Evolutionary conservation across 2,888 invertebrate genomes (phyloP).

Genomic region (Drosophila kokeensis): DNA sequence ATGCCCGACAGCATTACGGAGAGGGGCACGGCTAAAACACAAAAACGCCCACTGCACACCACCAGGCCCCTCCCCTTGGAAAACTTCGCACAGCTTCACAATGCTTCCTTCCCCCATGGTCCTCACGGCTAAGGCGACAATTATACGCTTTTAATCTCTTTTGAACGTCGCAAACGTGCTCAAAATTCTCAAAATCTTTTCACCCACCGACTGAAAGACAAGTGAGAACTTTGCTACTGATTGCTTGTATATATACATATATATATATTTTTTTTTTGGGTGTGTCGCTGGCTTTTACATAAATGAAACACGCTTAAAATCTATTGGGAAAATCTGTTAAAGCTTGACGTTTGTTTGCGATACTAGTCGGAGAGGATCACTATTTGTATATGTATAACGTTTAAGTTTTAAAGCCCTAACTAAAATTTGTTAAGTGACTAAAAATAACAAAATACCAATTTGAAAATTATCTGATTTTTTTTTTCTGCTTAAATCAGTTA

Average conservation of each 20-base stretch:
- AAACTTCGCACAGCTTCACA: conserved; percentile 74
- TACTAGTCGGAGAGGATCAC: not conserved
- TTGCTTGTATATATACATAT: conserved; percentile 17
- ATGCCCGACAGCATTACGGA: conserved; percentile 67
- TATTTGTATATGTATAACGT: not conserved
- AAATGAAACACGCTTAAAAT: conserved; percentile 36
- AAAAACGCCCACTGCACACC: conserved; percentile 3
- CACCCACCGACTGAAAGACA: conserved; percentile 29
- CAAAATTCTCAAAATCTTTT: conserved; percentile 78
- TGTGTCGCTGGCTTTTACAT: not conserved
- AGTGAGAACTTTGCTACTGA: conserved; percentile 50
- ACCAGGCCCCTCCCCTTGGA: conserved; percentile 14
- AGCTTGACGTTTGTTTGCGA: conserved; percentile 2
- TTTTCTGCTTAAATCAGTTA: not conserved
- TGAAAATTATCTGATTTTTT: not conserved
- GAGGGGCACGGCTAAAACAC: conserved; percentile 34
- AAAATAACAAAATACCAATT: not conserved
- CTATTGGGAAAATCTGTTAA: conserved; percentile 26
- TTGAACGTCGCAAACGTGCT: conserved; percentile 80
- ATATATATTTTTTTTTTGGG: not conserved
- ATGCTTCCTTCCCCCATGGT: conserved; percentile 20
- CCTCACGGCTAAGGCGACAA: conserved; percentile 74
- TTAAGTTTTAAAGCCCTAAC: not conserved
- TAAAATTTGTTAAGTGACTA: not conserved
- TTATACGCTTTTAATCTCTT: conserved; percentile 81